phyloP scores from a whole-genome alignment of 2,113 vertebrate genomes.

The Thamnaconus septentrionalis region DNA sequence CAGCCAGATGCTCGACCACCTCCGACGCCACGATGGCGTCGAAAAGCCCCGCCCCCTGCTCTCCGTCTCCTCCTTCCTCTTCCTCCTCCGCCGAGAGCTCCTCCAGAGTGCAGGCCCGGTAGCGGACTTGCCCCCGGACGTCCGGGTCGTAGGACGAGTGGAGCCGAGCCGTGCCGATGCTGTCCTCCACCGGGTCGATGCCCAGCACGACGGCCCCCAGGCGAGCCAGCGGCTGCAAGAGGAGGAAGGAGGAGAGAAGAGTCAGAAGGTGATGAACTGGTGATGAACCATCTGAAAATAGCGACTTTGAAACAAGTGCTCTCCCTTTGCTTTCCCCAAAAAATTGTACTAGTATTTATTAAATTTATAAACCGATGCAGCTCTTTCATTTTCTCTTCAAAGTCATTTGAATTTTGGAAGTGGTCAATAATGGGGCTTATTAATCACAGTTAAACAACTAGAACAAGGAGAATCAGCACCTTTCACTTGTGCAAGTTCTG shows the following conservation, averaged over 20 bases:
- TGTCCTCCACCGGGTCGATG: slow-evolving; percentile 92
- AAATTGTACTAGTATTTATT: too few species aligned
- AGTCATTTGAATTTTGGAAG: too few species aligned
- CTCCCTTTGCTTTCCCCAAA: too few species aligned
- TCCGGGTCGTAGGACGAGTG: slow-evolving; percentile 88
- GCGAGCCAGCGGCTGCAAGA: slow-evolving; percentile 87
- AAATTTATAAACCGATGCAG: too few species aligned
- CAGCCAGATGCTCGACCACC: slow-evolving; percentile 92
- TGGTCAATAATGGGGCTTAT: too few species aligned
- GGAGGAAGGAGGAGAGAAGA: not conserved
- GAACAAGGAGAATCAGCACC: too few species aligned
- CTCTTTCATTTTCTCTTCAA: too few species aligned
- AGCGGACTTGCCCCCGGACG: slow-evolving; percentile 79
- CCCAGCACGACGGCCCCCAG: slow-evolving; percentile 88
- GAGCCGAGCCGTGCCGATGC: slow-evolving; percentile 83
- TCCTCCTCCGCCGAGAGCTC: slow-evolving; percentile 77
- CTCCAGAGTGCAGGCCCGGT: slow-evolving; percentile 85
- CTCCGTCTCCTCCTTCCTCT: slow-evolving; percentile 1
- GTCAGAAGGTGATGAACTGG: not conserved
- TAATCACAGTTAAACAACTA: too few species aligned
- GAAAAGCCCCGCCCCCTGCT: slow-evolving; percentile 58
- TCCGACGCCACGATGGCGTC: slow-evolving; percentile 93
- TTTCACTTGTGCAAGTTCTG: too few species aligned
- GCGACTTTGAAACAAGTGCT: too few species aligned
- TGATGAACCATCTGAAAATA: too few species aligned